These are phyloP conservation scores for Urocitellus parryii DNA, from an alignment of 2,113 vertebrate genomes.

Conservation along the genomic window DNA sequence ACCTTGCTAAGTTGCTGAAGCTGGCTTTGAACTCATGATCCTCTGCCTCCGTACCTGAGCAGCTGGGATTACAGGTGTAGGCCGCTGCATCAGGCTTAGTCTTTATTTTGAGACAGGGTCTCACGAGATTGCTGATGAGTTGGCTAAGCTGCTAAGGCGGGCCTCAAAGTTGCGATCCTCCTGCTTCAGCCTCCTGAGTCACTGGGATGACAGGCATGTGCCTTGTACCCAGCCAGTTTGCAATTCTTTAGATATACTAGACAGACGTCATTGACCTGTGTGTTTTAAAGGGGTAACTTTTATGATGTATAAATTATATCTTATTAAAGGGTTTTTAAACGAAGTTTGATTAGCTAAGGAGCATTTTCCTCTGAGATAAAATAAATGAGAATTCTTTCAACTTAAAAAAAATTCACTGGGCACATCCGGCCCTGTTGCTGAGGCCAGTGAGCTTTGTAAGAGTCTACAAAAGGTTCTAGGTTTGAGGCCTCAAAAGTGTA, in stretches of 20 bases:
- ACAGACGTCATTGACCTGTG: neutral
- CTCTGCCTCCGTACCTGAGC: too few relatives aligned
- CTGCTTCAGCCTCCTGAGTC: too few relatives aligned
- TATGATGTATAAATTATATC: neutral
- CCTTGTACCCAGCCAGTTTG: too few relatives aligned
- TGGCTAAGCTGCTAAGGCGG: too few relatives aligned
- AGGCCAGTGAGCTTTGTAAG: neutral
- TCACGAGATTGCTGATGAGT: too few relatives aligned
- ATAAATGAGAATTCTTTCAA: neutral
- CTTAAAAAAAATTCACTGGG: neutral
- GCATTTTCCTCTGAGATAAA: slow-evolving; percentile 37
- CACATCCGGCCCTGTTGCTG: neutral
- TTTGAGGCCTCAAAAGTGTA: neutral
- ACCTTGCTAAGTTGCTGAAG: too few relatives aligned
- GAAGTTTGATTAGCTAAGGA: neutral
- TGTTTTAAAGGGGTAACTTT: neutral
- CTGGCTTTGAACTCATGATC: too few relatives aligned
- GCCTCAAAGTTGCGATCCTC: too few relatives aligned
- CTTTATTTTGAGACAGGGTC: too few relatives aligned
- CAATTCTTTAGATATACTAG: neutral
- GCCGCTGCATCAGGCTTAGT: too few relatives aligned
- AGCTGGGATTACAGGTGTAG: too few relatives aligned
- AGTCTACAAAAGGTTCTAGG: neutral
- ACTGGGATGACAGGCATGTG: too few relatives aligned
- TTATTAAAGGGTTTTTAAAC: neutral